Percentiles rank a stretch among this genome's conserved stretches.
phyloP scores from a whole-genome alignment of 2,797 vertebrate species.

The Acipenser transmontanus region DNA sequence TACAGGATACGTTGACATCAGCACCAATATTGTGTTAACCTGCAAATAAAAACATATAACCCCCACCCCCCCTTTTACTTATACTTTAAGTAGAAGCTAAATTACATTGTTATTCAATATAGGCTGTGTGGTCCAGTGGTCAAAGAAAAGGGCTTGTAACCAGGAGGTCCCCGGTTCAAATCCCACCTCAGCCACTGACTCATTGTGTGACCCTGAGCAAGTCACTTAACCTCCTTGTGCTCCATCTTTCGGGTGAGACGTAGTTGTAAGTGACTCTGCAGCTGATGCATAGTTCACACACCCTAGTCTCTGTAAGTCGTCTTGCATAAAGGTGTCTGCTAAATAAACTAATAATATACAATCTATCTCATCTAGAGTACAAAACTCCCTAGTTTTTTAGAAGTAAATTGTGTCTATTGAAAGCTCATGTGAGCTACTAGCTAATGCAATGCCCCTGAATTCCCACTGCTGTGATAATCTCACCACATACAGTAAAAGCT shows the following conservation, averaged over 20 bases:
- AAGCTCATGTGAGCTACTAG: neutral
- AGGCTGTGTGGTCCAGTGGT: no score
- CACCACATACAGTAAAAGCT: neutral
- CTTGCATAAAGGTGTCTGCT: constrained; percentile 27
- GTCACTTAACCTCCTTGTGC: constrained; percentile 20
- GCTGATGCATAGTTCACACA: constrained; percentile 25
- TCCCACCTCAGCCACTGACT: no score
- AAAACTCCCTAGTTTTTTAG: neutral
- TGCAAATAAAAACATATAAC: constrained; percentile 18
- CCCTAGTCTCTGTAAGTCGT: constrained; percentile 5
- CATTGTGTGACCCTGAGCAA: no score
- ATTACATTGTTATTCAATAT: neutral
- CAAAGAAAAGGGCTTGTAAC: no score
- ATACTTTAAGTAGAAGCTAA: constrained; percentile 16
- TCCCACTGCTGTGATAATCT: constrained; percentile 6
- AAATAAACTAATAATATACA: constrained; percentile 8
- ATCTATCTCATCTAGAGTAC: neutral
- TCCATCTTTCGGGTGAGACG: constrained; percentile 10
- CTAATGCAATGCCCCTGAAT: neutral
- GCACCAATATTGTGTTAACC: constrained; percentile 15
- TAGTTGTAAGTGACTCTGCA: constrained; percentile 19
- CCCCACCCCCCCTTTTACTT: constrained; percentile 25
- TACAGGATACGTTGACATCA: constrained; percentile 22
- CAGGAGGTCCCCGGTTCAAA: no score
- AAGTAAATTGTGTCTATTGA: neutral